These are phyloP conservation scores for Paraplagusia blochii DNA, from an alignment of 2,113 vertebrate genomes.

Conservation along the genomic window DNA sequence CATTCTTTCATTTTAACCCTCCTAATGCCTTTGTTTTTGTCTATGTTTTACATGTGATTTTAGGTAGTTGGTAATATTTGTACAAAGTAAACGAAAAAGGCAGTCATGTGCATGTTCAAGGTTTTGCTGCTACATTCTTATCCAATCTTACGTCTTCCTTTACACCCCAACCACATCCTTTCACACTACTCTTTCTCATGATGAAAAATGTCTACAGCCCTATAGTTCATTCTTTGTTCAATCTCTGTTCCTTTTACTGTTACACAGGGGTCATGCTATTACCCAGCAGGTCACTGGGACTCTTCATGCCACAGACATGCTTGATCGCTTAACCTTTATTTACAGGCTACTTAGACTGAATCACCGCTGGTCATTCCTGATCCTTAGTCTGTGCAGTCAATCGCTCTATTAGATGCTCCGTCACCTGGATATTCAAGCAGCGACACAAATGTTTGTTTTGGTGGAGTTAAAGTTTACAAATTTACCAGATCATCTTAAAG, in stretches of 20 bases:
- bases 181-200: too few relatives aligned
- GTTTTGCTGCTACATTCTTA: too few relatives aligned
- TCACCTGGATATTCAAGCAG: constrained; percentile 30
- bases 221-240: not conserved
- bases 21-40: too few relatives aligned
- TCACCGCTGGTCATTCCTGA: constrained; percentile 22
- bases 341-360: constrained; percentile 12
- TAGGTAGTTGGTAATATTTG: too few relatives aligned
- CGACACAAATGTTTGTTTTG: constrained; percentile 23
- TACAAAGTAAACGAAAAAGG: too few relatives aligned
- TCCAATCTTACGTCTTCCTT: too few relatives aligned
- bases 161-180: too few relatives aligned
- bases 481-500: constrained; percentile 25
- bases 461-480: constrained; percentile 13
- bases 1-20: too few relatives aligned
- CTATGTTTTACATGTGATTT: too few relatives aligned
- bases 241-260: constrained; percentile 2
- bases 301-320: constrained; percentile 20
- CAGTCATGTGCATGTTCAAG: too few relatives aligned
- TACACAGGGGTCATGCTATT: constrained; percentile 28
- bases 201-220: too few relatives aligned
- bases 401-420: constrained; percentile 28
- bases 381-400: constrained; percentile 23
- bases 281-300: constrained; percentile 21
- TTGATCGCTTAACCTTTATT: constrained; percentile 23